Base-by-base conservation (phyloP, 2,113 vertebrate genomes). In the Pituophis catenifer region DNA sequence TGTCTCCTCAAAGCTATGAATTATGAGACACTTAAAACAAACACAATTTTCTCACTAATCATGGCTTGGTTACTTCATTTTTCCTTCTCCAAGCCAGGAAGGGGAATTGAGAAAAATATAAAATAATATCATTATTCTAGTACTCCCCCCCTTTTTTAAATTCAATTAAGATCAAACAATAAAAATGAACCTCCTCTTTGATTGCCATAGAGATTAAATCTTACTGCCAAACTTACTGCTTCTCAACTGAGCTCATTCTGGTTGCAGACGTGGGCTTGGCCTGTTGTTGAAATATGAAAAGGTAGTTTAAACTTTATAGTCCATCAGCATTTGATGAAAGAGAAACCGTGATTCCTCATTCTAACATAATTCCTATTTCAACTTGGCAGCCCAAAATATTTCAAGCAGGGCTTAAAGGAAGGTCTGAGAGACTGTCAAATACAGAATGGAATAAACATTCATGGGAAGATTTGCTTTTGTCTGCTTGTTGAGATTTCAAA, bases 21-120 rank as follows among this genome's bases (percentile, higher is more conserved):
- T 97, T 97, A 97, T 97, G 96, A 97, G 89, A 26, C 62, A 97
- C 95, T 65, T 96, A 96, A 98, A 98, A 97, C 95, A 98, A 98
- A 98, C 95, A 97, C 92, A 95, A 97, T 97, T 97, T 92, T 95
- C 95, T 93, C 58, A 97, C 55, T 54, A 97, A 96, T 93, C 91
- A 89, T 90, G 65, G 65, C 2, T 95, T 96, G 95, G 96, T 96
- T 94, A 93, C 94, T 97, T 97, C 93, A 95, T 96, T 96, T 96
- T 92, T 62, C 13, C 0, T 9, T 9, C 13, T 50, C 93, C 93
- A 96, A 96, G 90, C 89, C 75, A 93, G 87, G 55, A 90, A 93
- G 55, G 6, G 3, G 95, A 94, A 85, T 96, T 94, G 88, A 86
- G 85, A 93, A 97, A 96, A 97, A 97, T 96, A 93, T 94, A 91